Evolutionary conservation across 37 sponge, comb jelly and placozoan species (phyloP).

Genomic region (Spongia lamella): DNA sequence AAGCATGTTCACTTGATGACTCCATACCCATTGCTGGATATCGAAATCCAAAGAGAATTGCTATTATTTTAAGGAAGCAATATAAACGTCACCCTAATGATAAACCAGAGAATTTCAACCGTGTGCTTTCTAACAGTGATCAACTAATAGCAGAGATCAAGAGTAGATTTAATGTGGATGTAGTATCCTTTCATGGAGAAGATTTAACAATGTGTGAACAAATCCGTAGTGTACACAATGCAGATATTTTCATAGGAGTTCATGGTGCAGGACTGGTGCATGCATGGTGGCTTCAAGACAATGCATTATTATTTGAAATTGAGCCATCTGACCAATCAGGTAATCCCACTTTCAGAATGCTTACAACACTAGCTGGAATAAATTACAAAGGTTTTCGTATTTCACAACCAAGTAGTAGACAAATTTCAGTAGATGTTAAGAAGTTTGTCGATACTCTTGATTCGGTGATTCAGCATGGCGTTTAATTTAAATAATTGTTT

Average conservation of each 20-base stretch:
- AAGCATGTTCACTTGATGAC: slow-evolving; percentile 61
- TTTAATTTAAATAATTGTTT: no score
- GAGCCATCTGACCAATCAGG: slow-evolving; percentile 23
- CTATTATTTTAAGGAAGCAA: slow-evolving; percentile 43
- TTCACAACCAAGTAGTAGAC: no score
- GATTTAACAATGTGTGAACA: slow-evolving; percentile 60
- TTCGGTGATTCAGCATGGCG: no score
- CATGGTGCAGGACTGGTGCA: slow-evolving; percentile 80
- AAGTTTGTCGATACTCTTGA: no score
- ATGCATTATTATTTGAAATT: slow-evolving; percentile 56
- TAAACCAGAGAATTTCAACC: slow-evolving; percentile 7
- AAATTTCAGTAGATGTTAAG: no score
- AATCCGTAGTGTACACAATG: slow-evolving; percentile 23
- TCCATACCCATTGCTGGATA: not conserved
- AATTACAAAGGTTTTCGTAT: slow-evolving; percentile 22
- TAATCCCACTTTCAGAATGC: slow-evolving; percentile 64
- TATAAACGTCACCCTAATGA: slow-evolving; percentile 42
- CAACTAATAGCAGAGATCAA: slow-evolving; percentile 31
- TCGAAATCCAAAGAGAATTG: slow-evolving; percentile 1
- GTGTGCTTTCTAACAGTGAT: slow-evolving; percentile 48
- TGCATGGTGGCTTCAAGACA: slow-evolving; percentile 65
- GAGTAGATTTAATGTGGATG: slow-evolving; percentile 14
- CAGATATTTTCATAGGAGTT: slow-evolving; percentile 61
- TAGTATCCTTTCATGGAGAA: slow-evolving; percentile 39
- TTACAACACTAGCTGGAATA: slow-evolving; percentile 48